Evolutionary conservation across 2,113 vertebrate genomes (phyloP).

Genomic region (Lipotes vexillifer): DNA sequence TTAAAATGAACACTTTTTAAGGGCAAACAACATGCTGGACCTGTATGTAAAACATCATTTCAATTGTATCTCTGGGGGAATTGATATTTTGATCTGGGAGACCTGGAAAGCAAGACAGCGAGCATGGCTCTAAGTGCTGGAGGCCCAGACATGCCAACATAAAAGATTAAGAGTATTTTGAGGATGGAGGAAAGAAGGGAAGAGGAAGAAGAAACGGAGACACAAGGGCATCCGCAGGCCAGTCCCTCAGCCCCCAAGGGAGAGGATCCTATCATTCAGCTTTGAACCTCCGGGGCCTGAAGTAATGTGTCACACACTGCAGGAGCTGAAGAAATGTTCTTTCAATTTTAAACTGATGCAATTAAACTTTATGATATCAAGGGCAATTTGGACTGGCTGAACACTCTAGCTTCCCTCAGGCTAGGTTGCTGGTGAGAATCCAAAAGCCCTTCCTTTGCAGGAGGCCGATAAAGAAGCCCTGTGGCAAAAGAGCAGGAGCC

Average conservation of each 20-base stretch:
- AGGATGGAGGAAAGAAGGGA: neutral
- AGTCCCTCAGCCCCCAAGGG: neutral
- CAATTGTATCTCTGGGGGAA: neutral
- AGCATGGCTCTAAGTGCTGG: neutral
- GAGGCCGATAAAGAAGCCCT: neutral
- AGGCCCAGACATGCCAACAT: neutral
- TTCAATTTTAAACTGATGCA: neutral
- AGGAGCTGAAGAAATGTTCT: neutral
- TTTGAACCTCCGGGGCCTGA: neutral
- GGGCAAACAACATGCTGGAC: neutral
- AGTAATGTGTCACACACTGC: neutral
- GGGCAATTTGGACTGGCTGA: neutral
- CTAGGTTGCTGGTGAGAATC: neutral
- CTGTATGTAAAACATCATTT: constrained; percentile 17
- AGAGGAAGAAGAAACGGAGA: neutral
- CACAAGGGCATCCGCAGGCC: neutral
- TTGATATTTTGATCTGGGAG: neutral
- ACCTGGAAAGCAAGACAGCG: neutral
- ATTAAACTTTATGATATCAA: neutral
- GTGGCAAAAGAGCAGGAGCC: neutral
- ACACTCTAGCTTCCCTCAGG: neutral
- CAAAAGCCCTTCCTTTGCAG: neutral
- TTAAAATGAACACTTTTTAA: neutral
- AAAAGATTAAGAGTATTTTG: neutral
- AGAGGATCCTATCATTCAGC: neutral